Evolutionary conservation across 2,113 vertebrate species (phyloP).

Genomic region (Neodon shergylaensis): DNA sequence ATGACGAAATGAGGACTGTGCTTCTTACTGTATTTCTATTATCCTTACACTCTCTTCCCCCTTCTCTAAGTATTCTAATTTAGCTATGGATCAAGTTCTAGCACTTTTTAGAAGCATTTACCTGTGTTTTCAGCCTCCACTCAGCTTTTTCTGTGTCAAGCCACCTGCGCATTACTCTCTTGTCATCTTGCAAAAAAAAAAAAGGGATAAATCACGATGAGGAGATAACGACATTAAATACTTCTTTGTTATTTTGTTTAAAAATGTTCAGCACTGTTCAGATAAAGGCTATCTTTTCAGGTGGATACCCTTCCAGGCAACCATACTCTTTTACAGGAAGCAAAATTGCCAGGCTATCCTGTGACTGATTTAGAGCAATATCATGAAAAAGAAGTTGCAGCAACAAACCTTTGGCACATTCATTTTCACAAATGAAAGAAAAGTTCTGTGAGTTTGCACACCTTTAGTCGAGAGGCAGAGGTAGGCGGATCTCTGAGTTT

Average conservation of each 20-base stretch:
- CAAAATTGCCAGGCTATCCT: background rate
- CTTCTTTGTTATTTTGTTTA: slow-evolving; percentile 41
- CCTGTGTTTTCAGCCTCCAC: background rate
- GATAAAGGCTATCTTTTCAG: slow-evolving; percentile 17
- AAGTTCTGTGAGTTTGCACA: background rate
- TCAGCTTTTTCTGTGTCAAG: background rate
- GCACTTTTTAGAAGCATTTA: slow-evolving; percentile 42
- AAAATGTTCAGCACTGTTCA: slow-evolving; percentile 1
- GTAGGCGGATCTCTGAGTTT: background rate
- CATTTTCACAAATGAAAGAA: background rate
- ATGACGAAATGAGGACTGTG: slow-evolving; percentile 66
- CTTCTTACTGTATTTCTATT: slow-evolving; percentile 46
- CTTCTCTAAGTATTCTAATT: background rate
- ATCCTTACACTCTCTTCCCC: slow-evolving; percentile 33
- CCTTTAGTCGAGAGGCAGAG: background rate
- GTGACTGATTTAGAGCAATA: background rate
- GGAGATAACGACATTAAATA: background rate
- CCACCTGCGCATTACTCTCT: background rate
- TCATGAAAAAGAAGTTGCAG: background rate
- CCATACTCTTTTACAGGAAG: slow-evolving; percentile 9
- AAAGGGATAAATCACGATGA: background rate
- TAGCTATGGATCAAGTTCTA: background rate
- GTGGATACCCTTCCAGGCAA: background rate
- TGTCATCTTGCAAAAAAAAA: slow-evolving; percentile 12
- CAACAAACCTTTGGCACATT: background rate